Base-by-base conservation (phyloP, 2,888 invertebrate species). In the Agrotis exclamationis region DNA sequence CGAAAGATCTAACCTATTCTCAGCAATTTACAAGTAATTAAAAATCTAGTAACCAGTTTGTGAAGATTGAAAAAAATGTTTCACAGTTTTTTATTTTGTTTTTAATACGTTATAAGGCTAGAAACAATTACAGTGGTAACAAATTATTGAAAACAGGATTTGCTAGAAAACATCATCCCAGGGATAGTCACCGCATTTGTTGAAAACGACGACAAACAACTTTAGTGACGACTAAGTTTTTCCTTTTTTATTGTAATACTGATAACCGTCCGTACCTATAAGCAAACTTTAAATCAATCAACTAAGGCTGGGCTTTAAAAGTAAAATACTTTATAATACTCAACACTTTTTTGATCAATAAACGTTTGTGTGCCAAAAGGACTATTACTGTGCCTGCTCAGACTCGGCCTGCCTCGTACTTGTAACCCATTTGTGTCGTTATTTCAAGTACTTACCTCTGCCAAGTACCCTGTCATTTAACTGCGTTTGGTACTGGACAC, bases 1-100 rank as follows among this genome's bases (percentile, higher is more conserved):
- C 50, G 13, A 48, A 45, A 24, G 18, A 3, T 45, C 13, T 22
- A n/a, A 22, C 7, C 24, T 45, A 72, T 54, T 63, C 58, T 24
- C 44, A 51, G 51, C 56, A 64, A 65, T 56, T 76, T 64, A 39
- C 59, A 65, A 56, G 79, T 59, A 51, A 76, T 76, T 59, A 56
- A 56, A 64, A 60, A 72, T 24, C 60, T 45, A 28, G 24, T 48
- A 44, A 71, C 24, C n/a, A 28, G 48, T 60, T 59, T 54, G 33
- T 33, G 45, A 60, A 56, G n/a, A 77, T 60, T 54, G 20, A 74
- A 5, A 50, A n/a, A 57, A 65, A n/a, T 13, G 22, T 7, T 56
- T 33, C 2, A 39, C 76, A 47, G 11, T 22, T 22, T 73, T 58
- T 53, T 44, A 57, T 50, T 47, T 6, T 16, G 2, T 9, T n/a